Base-by-base conservation (phyloP, 2,113 vertebrate genomes). In the Oncorhynchus nerka region DNA sequence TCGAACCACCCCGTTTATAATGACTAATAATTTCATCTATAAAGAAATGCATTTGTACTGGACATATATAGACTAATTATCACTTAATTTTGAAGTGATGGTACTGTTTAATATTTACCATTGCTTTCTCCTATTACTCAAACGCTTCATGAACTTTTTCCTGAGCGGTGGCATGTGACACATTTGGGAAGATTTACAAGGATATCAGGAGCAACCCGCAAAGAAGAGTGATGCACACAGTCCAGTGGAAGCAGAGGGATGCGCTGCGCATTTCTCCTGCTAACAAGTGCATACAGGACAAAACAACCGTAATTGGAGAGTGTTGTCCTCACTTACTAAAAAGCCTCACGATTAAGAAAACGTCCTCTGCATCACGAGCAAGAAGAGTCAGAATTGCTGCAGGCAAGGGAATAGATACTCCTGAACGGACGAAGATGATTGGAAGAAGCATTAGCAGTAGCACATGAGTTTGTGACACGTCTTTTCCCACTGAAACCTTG, bases 221-320 rank as follows among this genome's bases (percentile, higher is more conserved):
- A 78, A 79, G 69, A 32, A 16, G 49, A 34, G 24, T 67, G 83
- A 87, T 86, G 79, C 85, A 83, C 79, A 81, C 77, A 85, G 15
- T 76, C 67, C 81, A 76, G 81, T 75, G 84, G 83, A 84, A 76
- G 85, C 85, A 82, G 83, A 79, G 84, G 71, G 83, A 79, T 85
- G 78, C 86, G 85, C 89, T 87, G 88, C 88, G 89, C 89, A 89
- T 85, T 87, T 86, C 71, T 81, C 83, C 83, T 88, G 87, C 89
- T 89, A 87, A 89, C 86, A 85, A 86, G 85, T 80, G 87, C 85
- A 59, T 32, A 57, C 82, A 78, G 84, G 85, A 87, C 83, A 83
- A 83, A 86, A 71, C 8, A 39, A 70, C 19, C 39, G 9, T 85
- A 87, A 87, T 77, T 81, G 77, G 8, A 49, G 80, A 83, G 73